Base-by-base conservation (phyloP, 1,140 invertebrate species). In the Triops longicaudatus region DNA sequence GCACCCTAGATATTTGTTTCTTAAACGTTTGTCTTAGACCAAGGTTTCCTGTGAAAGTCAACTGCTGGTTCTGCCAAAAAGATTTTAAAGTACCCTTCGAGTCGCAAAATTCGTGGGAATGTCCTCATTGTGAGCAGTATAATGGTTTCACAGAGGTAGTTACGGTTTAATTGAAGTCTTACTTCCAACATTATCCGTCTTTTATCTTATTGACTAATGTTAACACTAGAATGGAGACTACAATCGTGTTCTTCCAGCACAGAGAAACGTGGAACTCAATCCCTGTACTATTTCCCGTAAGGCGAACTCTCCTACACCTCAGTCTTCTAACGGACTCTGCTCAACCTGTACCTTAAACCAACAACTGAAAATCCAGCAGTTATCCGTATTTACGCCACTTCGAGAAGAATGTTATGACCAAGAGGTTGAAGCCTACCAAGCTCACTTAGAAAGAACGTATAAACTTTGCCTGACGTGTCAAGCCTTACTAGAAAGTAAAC, bases 21-120 rank as follows among this genome's bases (percentile, higher is more conserved):
- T 63, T 0, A 17, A 22, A n/a, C 17, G 77, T 78, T 76, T 27
- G 72, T 80, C 80, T 10, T 78, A 82, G 81, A 79, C 81, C 81
- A 43, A 76, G 79, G 17, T 83, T 83, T 78, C 76, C 78, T 26
- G 79, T 82, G 1, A 79, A 73, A 27, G 84, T 85, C 1, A 83
- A 82, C 77, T 86, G 85, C 79, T 86, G 85, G 85, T 86, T 86
- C 79, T 86, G 85, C 81, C 79, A 81, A 22, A 75, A 79, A 42
- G 79, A 82, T 50, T 81, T 82, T 7, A 77, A 78, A 73, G 83
- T 86, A 10, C 83, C 83, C 10, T 84, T 81, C 80, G 82, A 82
- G 1, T 82, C 83, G 37, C 81, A 79, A 73, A 86, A 86, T 76
- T 82, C 83, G 37, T 86, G 84, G 83, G 83, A 83, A 75, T 86